phyloP scores from a whole-genome alignment of 2,888 invertebrate genomes.

The Euplagia quadripunctaria region DNA sequence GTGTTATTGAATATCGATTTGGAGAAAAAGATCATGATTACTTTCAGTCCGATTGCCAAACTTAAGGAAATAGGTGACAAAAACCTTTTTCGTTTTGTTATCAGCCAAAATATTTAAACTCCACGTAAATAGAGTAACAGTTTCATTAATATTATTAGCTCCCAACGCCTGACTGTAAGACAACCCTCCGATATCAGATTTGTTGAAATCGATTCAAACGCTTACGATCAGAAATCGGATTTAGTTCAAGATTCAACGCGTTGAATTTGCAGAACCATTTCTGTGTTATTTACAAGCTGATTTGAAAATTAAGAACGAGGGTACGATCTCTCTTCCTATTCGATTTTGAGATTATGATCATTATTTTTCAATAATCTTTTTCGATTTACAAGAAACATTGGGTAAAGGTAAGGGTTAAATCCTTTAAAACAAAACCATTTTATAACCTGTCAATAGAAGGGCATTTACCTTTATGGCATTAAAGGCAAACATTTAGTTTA shows the following conservation, averaged over 20 bases:
- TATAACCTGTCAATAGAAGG: no score
- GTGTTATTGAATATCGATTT: constrained; percentile 9
- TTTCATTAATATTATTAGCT: constrained; percentile 38
- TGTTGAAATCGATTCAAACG: constrained; percentile 30
- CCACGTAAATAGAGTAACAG: constrained; percentile 22
- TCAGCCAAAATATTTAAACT: constrained; percentile 22
- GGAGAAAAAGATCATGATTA: constrained; percentile 8
- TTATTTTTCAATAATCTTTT: neutral
- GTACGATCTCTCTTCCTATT: neutral
- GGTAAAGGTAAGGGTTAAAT: no score
- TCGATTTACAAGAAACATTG: no score
- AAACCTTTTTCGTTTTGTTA: constrained; percentile 18
- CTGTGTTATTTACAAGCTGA: constrained; percentile 41
- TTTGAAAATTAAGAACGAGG: constrained; percentile 32
- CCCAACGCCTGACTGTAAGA: constrained; percentile 10
- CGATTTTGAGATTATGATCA: neutral
- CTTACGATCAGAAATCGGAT: constrained; percentile 30
- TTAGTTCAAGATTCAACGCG: constrained; percentile 23
- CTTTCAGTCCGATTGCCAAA: constrained; percentile 12
- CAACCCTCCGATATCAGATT: constrained; percentile 31
- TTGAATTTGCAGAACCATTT: constrained; percentile 34
- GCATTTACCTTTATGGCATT: no score
- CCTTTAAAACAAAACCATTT: no score
- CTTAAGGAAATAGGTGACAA: constrained; percentile 8
- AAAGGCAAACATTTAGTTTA: no score